Evolutionary conservation across 2,797 vertebrate genomes (phyloP).

Genomic region (Molossus alvarezi): DNA sequence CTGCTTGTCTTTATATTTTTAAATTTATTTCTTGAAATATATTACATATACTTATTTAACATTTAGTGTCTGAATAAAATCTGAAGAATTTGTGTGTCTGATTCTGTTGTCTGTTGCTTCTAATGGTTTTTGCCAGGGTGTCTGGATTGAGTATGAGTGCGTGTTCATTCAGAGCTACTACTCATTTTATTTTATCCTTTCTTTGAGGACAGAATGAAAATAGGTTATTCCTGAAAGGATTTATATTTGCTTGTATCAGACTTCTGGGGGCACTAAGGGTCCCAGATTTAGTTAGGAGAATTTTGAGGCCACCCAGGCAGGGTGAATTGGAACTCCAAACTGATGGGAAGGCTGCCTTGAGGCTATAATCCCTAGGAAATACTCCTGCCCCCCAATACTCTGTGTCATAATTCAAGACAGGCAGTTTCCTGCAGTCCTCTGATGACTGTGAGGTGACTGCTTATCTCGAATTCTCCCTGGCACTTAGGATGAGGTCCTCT

Average conservation of each 20-base stretch:
- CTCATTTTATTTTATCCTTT: conserved; percentile 48
- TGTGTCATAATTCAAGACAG: neutral
- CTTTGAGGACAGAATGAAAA: conserved; percentile 35
- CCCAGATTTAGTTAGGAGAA: conserved; percentile 13
- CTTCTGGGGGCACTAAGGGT: neutral
- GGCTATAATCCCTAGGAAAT: conserved; percentile 18
- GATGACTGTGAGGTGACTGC: neutral
- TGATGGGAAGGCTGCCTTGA: neutral
- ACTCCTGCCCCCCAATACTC: neutral
- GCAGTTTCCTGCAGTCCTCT: conserved; percentile 11
- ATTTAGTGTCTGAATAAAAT: conserved; percentile 41
- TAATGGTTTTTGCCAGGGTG: neutral
- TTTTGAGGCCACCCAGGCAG: neutral
- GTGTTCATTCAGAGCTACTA: neutral
- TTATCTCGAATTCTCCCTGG: neutral
- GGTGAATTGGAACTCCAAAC: neutral
- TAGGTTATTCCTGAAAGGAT: neutral
- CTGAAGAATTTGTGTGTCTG: neutral
- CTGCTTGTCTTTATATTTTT: conserved; percentile 24
- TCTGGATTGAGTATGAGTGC: neutral
- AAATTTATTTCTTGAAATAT: conserved; percentile 25
- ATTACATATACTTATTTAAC: conserved; percentile 47
- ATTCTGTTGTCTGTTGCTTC: conserved; percentile 19
- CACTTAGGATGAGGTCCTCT: neutral
- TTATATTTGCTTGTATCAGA: conserved; percentile 41